Base-by-base conservation (phyloP, 2,113 vertebrate species). In the Macquaria ambigua region DNA sequence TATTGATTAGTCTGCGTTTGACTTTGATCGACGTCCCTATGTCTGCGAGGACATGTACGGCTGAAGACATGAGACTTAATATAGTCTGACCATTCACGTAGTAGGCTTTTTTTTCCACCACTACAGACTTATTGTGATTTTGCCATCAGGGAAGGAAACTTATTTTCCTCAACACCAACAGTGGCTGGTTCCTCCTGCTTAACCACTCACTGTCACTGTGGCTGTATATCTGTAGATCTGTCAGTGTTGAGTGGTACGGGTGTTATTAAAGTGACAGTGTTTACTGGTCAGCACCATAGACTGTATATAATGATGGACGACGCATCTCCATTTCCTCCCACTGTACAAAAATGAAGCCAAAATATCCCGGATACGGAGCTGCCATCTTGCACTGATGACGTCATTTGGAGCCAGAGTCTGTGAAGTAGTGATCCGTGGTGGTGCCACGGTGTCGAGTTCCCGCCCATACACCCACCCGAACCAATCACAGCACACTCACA, bases 1-100 rank as follows among this genome's bases (percentile, higher is more conserved):
- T 1, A 87, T 81, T 74, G 82, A 93, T 93, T 91, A 90, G 82
- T 70, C 61, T 50, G 2, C 4, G 8, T 56, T 74, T 37, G 74
- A 72, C 69, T 82, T 37, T 53, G 87, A 84, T 55, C 83, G 90
- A 83, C 55, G 16, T 62, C 15, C 43, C 61, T 46, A 20, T 21
- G 9, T 79, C 73, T 28, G 12, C 8, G 21, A 80, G 68, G 63
- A 74, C 73, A 10, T 59, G 85, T 71, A 61, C 62, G 56, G 18
- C 25, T 6, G 25, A 37, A 12, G 41, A 71, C 69, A 0, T n/a
- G 46, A 73, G 71, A 58, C 15, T 71, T 7, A 8, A 34, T 56
- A 14, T 25, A 0, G 48, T 55, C 14, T 6, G 20, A 1, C 3
- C 48, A 15, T 34, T 75, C 37, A 28, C 1, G 4, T 14, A 3